Base-by-base conservation (phyloP, 2,797 vertebrate species). In the Sebastes steindachneri region DNA sequence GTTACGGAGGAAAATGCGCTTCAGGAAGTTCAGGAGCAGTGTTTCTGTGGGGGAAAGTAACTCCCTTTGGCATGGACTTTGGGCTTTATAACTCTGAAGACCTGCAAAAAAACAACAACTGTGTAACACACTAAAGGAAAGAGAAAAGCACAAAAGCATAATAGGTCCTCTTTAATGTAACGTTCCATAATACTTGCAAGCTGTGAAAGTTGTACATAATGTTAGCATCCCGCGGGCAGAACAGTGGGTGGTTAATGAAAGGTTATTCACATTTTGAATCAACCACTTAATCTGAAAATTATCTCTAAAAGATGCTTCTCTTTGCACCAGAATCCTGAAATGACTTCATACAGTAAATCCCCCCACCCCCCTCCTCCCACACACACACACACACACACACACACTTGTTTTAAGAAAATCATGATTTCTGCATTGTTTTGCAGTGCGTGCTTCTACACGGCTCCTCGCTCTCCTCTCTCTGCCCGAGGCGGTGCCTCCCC, bases 401-500 rank as follows among this genome's bases (percentile, higher is more conserved):
- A 11, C 28, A 35, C 21, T 77, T 80, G 41, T 74, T 66, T 28
- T 21, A n/a, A 51, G 48, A n/a, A n/a, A 51, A 51, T 65, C 35
- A 6, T 65, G 10, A 79, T 75, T 74, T 73, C 67, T 58, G 73
- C 55, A 62, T 54, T 70, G 70, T 79, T 73, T 70, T 75, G 21
- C 55, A 54, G 3, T 15, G 53, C 3, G 4, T 19, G 41, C 23
- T 33, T 79, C 68, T 29, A 60, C 68, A 65, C 57, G 9, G 51
- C 70, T 82, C 69, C 73, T 82, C 69, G 2, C 25, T 54, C 64
- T 85, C 45, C 68, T 70, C 77, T 73, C 75, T 71, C 77, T 86
- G 91, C 90, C 93, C 51, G 69, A 89, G 93, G 93, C 92, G 33
- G 67, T 86, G 80, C 71, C 57, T 70, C 86, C 91, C 90, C 89